A percentile compares a stretch with the other conserved stretches of the same genome.
These are phyloP conservation scores for Gymnoscelis rufifasciata DNA, from an alignment of 2,888 invertebrate species.

Conservation along the genomic window DNA sequence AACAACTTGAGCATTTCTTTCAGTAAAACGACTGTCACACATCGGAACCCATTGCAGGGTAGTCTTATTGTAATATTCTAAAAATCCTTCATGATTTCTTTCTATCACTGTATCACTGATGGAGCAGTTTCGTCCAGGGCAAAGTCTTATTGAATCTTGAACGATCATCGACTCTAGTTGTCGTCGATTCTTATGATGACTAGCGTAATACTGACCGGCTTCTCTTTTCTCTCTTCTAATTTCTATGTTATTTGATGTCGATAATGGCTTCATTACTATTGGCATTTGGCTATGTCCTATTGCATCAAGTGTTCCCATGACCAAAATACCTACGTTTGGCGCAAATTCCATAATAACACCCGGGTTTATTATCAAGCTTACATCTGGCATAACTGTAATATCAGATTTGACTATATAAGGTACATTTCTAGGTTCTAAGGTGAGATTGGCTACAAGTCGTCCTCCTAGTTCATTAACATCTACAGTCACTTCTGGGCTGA, in stretches of 20 bases:
- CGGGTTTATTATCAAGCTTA: constrained; percentile 89
- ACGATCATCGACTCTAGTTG: constrained; percentile 77
- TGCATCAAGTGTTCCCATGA: constrained; percentile 93
- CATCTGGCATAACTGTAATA: constrained; percentile 97
- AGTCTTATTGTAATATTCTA: constrained; percentile 96
- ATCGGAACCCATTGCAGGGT: constrained; percentile 98
- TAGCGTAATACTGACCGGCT: constrained; percentile 49
- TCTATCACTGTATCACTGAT: constrained; percentile 73
- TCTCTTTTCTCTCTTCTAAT: constrained; percentile 61
- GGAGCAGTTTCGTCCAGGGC: constrained; percentile 85
- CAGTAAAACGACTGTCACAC: constrained; percentile 96
- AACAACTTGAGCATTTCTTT: constrained; percentile 97
- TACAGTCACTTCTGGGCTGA: constrained; percentile 75
- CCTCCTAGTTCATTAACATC: constrained; percentile 87
- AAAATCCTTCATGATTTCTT: constrained; percentile 87
- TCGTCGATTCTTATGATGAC: constrained; percentile 62
- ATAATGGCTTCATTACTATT: constrained; percentile 86
- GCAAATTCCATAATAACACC: constrained; percentile 96
- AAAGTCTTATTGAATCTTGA: constrained; percentile 85
- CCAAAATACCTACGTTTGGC: constrained; percentile 96
- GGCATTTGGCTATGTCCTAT: constrained; percentile 86
- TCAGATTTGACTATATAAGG: constrained; percentile 93
- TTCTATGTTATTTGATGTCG: constrained; percentile 53
- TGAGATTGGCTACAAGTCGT: constrained; percentile 83
- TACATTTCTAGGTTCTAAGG: constrained; percentile 79